Evolutionary conservation across 2,113 vertebrate genomes (phyloP), one percentile per base, ranked within the genome.

Genomic region (Caranx melampygus): DNA sequence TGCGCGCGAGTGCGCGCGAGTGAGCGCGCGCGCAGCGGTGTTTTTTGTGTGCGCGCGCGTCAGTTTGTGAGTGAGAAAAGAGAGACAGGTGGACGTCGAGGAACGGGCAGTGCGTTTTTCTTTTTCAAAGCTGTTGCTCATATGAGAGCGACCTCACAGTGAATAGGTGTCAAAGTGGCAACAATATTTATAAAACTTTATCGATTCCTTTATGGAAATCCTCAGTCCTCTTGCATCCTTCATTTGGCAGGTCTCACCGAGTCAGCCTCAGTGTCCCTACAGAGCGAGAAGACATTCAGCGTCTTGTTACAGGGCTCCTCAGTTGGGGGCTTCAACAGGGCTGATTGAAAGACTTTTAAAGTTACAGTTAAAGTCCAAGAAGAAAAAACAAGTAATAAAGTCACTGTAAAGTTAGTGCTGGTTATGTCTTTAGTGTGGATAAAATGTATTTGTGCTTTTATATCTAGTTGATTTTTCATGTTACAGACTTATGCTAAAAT

Each of bases 151-250:
- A 69, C 47, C 66, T 60, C 67, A 15, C 51, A 57, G 58, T 13
- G 6, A 64, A 74, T 40, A 72, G 18, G 58, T 73, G 69, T 58
- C 77, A 81, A 2, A 26, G 52, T 37, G 42, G 42, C 31, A 47
- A 68, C 6, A 35, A 34, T 35, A 58, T 71, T 67, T 71, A 78
- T 75, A 57, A 37, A 76, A 58, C 51, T 64, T 26, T 70, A 83
- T 88, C 40, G 87, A 88, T 89, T 51, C 42, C 21, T 69, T 63
- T 63, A 69, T 86, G 75, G 77, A 87, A 81, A 82, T 74, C n/a
- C 8, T 60, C 33, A 8, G 5, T 68, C 31, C 13, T 69, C 71
- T 21, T 71, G 64, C 49, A 80, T 60, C 31, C 21, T 0, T 52
- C 52, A 47, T 9, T 42, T 59, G 72, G 35, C 79, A 35, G 40